Evolutionary conservation across 2,113 vertebrate genomes (phyloP), one percentile per base, ranked within the genome.

Genomic region (Himantopus leucocephalus): DNA sequence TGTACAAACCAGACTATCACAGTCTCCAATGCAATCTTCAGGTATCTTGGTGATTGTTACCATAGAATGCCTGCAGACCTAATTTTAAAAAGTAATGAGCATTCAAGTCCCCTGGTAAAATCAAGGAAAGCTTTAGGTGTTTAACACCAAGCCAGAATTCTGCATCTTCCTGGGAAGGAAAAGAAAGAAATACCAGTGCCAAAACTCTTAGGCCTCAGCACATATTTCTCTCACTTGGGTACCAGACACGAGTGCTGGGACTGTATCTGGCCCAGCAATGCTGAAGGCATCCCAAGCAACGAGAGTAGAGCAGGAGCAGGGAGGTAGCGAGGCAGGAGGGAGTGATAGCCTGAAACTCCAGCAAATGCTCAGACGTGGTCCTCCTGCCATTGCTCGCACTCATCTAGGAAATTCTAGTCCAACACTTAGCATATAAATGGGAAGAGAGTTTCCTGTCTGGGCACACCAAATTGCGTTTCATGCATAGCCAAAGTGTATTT

Each of bases 261-360:
- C 11, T 32, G 39, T 13, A 15, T 11, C 60, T 45, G 55, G 5
- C 7, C n/a, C 30, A 13, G 72, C 3, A 2, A 30, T 64, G 29
- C 62, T 32, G 39, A 64, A n/a, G 47, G 12, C 23, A 6, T 19
- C 53, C 59, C 48, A 8, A 20, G 16, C 58, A n/a, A 5, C 1
- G 3, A 4, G n/a, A 66, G 45, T 4, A 27, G 4, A 19, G 37
- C 0, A 1, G 58, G 71, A 67, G 20, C 10, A 1, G 1, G 1
- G n/a, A 10, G 27, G 12, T 5, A 14, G 9, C 5, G 10, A 48
- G 73, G 53, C 30, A 47, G 27, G 73, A 66, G 30, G 29, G n/a
- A 34, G 37, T 29, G 8, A 35, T 6, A 6, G 5, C 16, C 3
- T 21, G 30, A 62, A 43, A 13, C 8, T 48, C 43, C 73, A 72